phyloP scores from a whole-genome alignment of 2,113 vertebrate species.

The Rhadina sibilatrix region DNA sequence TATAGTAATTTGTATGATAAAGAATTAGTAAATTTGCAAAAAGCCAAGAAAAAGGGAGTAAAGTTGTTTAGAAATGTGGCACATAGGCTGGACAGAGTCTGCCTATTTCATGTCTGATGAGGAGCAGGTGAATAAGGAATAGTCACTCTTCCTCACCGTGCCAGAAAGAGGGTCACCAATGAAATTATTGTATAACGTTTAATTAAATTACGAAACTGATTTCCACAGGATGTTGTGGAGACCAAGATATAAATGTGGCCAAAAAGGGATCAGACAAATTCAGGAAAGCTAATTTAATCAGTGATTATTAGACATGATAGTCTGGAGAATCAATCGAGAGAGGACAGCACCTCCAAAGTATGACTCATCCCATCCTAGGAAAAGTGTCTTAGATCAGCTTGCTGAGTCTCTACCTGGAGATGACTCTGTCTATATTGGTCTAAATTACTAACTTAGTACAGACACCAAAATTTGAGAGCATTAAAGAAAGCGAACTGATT shows the following conservation, averaged over 20 bases:
- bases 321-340: conserved; percentile 45
- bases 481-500: background rate
- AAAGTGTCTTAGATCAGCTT: background rate
- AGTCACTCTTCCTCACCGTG: background rate
- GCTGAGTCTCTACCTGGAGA: background rate
- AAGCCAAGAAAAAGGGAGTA: background rate
- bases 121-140: background rate
- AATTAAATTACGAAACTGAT: conserved; percentile 25
- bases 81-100: background rate
- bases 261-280: conserved; percentile 53
- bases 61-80: background rate
- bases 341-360: conserved; percentile 16
- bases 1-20: background rate
- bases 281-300: conserved; percentile 50
- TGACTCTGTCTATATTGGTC: background rate
- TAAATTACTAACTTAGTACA: background rate
- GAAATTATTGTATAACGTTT: conserved; percentile 1
- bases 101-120: background rate
- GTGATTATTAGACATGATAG: conserved; percentile 46
- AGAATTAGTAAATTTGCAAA: background rate
- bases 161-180: conserved; percentile 32
- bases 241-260: conserved; percentile 32
- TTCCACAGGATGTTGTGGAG: conserved; percentile 56
- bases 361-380: conserved; percentile 37
- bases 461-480: background rate